Percentiles rank a stretch among this genome's conserved stretches.
Conservation (phyloP, 2,797 vertebrate genomes). For the Hipposideros larvatus region DNA sequence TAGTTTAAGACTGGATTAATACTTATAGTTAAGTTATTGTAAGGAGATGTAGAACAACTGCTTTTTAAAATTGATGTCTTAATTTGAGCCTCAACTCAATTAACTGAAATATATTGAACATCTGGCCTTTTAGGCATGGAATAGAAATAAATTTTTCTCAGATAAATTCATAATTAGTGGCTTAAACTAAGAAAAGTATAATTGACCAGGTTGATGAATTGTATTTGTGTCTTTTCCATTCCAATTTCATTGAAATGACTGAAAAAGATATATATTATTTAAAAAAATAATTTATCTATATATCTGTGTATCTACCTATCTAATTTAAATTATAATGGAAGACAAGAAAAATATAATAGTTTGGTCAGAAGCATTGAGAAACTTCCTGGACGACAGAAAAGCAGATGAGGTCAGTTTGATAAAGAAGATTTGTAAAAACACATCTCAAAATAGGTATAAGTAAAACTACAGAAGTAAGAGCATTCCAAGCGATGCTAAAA, state of each 20-base stretch:
- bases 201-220: not conserved
- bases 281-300: not conserved
- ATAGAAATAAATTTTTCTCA: slow-evolving; percentile 60
- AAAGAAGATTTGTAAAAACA: slow-evolving; percentile 12
- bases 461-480: not conserved
- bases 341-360: not conserved
- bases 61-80: not conserved
- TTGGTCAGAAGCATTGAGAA: slow-evolving; percentile 20
- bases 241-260: slow-evolving; percentile 19
- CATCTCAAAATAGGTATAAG: not conserved
- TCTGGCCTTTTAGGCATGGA: not conserved
- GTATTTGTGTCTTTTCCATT: slow-evolving; percentile 15
- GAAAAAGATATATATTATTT: not conserved
- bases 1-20: slow-evolving; percentile 41
- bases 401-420: not conserved
- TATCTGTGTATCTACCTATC: not conserved
- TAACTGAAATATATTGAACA: not conserved
- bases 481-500: not conserved
- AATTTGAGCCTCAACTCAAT: slow-evolving; percentile 51
- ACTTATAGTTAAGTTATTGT: slow-evolving; percentile 29
- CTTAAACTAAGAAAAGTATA: not conserved
- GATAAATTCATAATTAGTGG: slow-evolving; percentile 9
- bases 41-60: not conserved
- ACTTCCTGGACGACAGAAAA: slow-evolving; percentile 3
- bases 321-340: slow-evolving; percentile 45